Evolutionary conservation across 1,140 invertebrate species (phyloP), one percentile per base, ranked within the genome.

Genomic region (Ectropis grisescens): DNA sequence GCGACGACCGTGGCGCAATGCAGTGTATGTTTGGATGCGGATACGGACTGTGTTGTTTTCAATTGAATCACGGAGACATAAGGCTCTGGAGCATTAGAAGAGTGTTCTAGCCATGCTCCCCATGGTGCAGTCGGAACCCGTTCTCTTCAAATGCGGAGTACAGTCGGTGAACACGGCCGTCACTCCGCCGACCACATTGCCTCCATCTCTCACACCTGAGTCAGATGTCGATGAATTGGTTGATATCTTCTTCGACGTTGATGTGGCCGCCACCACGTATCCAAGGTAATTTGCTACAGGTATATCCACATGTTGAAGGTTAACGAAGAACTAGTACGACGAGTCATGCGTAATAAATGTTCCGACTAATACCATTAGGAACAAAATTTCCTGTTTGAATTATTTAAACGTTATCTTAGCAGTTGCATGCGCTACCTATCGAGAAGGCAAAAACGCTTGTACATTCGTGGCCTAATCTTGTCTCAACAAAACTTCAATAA

Each of bases 21-120:
- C 75, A 75, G 75, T 75, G 70, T 75, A 68, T 71, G 60, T 76
- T 76, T 72, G 52, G 61, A 62, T 67, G 66, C 56, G 65, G 60
- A 68, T 70, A 60, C 47, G 47, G 61, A 58, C 54, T 58, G 62
- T 78, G 64, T 54, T 54, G 33, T 62, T 59, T 50, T 33, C 57
- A 65, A 41, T 58, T 67, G 43, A 56, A 52, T 45, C 32, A 48
- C 35, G 53, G 38, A 64, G 53, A 58, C 38, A 37, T 55, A 55
- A 32, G 47, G 59, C 49, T 60, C 40, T 47, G 55, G 43, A 62
- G 45, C 37, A 58, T 60, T 65, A 58, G 52, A 49, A 52, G 50
- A 54, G 53, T 51, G 50, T 47, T 57, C 40, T 74, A 75, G 57
- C 47, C 47, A 80, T 80, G 75, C 64, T 80, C 51, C 75, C 75